Conservation (phyloP, 2,113 vertebrate genomes). For the Galemys pyrenaicus region DNA sequence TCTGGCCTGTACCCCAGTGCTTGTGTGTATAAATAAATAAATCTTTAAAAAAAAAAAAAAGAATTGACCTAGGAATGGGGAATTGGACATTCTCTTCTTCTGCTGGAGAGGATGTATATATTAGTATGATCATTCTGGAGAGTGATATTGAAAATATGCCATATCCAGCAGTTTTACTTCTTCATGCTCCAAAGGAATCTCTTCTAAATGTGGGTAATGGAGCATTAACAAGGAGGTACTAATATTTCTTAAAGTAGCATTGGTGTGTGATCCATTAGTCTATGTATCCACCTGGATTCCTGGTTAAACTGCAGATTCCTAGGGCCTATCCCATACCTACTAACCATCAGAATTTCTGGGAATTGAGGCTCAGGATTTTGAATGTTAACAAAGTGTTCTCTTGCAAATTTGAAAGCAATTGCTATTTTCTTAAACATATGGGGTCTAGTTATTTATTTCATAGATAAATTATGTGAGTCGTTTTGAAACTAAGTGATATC, state of each 20-base stretch:
- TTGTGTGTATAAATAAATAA: too few species aligned
- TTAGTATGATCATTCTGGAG: conserved; percentile 44
- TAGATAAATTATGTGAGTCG: background rate
- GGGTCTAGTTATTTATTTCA: conserved; percentile 23
- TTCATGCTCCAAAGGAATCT: conserved; percentile 3
- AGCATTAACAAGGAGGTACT: background rate
- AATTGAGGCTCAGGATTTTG: background rate
- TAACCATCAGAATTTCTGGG: background rate
- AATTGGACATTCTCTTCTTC: conserved; percentile 60
- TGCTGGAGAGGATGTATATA: conserved; percentile 25
- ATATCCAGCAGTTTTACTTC: conserved; percentile 32
- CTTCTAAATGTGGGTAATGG: conserved; percentile 31
- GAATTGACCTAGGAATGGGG: background rate
- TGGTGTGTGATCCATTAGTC: background rate
- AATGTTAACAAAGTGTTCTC: background rate
- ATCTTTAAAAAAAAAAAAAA: too few species aligned
- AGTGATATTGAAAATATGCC: conserved; percentile 54
- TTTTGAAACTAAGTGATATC: conserved; percentile 23
- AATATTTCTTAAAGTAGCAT: conserved; percentile 10
- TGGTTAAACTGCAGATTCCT: conserved; percentile 12
- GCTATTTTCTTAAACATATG: background rate
- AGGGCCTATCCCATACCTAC: background rate
- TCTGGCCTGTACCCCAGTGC: too few species aligned
- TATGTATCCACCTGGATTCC: background rate
- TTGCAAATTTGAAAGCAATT: conserved; percentile 18